Evolutionary conservation across 2,888 invertebrate species (phyloP).

Genomic region (Tipula unca): DNA sequence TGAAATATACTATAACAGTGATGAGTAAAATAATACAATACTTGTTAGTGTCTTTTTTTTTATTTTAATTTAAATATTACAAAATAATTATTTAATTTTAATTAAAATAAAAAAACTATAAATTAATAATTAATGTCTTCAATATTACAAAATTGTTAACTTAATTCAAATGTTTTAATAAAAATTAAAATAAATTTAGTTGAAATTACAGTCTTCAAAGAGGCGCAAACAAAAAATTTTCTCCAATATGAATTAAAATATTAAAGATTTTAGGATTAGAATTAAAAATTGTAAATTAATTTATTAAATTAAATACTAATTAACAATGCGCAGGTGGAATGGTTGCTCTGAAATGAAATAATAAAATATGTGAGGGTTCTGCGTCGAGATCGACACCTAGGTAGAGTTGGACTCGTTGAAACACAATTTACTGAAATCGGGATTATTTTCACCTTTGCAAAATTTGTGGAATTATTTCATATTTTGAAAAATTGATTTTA

Average conservation of each 20-base stretch:
- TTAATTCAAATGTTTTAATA: background rate
- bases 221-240: background rate
- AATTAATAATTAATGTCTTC: background rate
- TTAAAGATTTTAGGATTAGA: background rate
- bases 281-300: background rate
- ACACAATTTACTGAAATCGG: too few species aligned
- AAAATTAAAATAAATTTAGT: background rate
- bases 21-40: background rate
- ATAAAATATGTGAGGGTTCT: background rate
- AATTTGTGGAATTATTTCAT: too few species aligned
- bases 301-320: background rate
- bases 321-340: conserved; percentile 14
- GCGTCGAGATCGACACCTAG: background rate
- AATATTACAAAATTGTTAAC: background rate
- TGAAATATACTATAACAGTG: background rate
- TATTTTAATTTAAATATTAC: background rate
- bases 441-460: too few species aligned
- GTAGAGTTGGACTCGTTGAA: too few species aligned
- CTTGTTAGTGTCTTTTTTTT: background rate
- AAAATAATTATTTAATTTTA: background rate
- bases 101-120: background rate
- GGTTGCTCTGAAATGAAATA: background rate
- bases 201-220: background rate
- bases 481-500: too few species aligned
- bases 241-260: background rate